Conservation (phyloP, 2,888 invertebrate genomes). For the Spicauda simplicius region DNA sequence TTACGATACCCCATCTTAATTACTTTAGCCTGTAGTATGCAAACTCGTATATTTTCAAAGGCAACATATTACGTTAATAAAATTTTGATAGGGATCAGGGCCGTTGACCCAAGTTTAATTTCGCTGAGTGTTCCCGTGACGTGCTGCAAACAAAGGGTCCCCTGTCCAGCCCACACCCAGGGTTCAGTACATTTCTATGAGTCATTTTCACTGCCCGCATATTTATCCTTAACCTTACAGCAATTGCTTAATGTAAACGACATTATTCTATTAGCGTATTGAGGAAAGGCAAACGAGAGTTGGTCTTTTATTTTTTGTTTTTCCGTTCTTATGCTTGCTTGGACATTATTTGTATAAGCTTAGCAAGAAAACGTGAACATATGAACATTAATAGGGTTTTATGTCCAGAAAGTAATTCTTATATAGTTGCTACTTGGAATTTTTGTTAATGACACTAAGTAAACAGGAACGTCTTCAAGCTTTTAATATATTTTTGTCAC, state of each 20-base stretch:
- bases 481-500: background rate
- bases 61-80: constrained; percentile 23
- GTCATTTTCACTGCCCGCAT: constrained; percentile 63
- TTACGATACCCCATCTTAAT: background rate
- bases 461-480: background rate
- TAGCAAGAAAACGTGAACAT: background rate
- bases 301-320: background rate
- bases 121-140: constrained; percentile 77
- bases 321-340: background rate
- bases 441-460: background rate
- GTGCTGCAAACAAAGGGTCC: constrained; percentile 77
- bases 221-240: constrained; percentile 47
- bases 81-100: constrained; percentile 53
- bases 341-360: background rate
- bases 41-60: constrained; percentile 2
- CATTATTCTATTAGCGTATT: constrained; percentile 35
- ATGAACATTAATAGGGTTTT: no score
- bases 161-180: constrained; percentile 72
- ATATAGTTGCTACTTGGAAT: no score
- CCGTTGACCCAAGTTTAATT: constrained; percentile 72
- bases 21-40: background rate
- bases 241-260: constrained; percentile 31
- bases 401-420: no score
- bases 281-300: constrained; percentile 4
- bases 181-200: constrained; percentile 73